Evolutionary conservation across 2,888 invertebrate genomes (phyloP).

Genomic region (Oxyteleia sp.): DNA sequence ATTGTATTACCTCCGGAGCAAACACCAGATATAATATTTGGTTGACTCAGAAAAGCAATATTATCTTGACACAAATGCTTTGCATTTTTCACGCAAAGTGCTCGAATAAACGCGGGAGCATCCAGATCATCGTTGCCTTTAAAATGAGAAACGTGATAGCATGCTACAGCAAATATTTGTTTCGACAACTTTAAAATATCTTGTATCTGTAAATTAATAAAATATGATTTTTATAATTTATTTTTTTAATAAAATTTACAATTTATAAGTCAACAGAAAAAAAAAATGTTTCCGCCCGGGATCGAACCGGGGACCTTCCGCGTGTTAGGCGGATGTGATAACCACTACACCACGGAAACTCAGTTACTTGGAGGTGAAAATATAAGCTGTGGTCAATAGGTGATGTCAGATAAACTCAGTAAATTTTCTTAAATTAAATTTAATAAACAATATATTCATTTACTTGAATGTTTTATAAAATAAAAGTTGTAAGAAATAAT

Average conservation of each 20-base stretch:
- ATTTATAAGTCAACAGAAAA: slow-evolving; percentile 34
- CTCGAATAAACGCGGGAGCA: slow-evolving; percentile 80
- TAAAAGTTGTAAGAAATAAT: no score
- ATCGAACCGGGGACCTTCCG: slow-evolving; percentile 87
- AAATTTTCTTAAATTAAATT: no score
- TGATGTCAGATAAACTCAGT: no score
- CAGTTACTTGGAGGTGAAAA: no score
- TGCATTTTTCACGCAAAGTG: slow-evolving; percentile 78
- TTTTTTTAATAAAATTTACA: slow-evolving; percentile 12
- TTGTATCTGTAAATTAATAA: slow-evolving; percentile 77
- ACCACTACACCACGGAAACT: slow-evolving; percentile 93
- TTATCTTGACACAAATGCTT: slow-evolving; percentile 70
- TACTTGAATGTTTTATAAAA: no score
- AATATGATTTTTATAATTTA: slow-evolving; percentile 37
- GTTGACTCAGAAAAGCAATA: slow-evolving; percentile 79
- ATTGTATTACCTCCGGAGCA: slow-evolving; percentile 83
- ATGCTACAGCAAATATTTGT: slow-evolving; percentile 78
- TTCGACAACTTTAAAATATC: slow-evolving; percentile 78
- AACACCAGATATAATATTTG: slow-evolving; percentile 84
- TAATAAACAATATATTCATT: no score
- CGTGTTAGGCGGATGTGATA: slow-evolving; percentile 94
- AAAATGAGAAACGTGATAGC: slow-evolving; percentile 80
- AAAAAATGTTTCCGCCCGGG: slow-evolving; percentile 89
- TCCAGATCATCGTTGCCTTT: slow-evolving; percentile 76
- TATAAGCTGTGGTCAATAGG: no score